Evolutionary conservation across 2,888 invertebrate species (phyloP).

Genomic region (Cerastis rubricosa): DNA sequence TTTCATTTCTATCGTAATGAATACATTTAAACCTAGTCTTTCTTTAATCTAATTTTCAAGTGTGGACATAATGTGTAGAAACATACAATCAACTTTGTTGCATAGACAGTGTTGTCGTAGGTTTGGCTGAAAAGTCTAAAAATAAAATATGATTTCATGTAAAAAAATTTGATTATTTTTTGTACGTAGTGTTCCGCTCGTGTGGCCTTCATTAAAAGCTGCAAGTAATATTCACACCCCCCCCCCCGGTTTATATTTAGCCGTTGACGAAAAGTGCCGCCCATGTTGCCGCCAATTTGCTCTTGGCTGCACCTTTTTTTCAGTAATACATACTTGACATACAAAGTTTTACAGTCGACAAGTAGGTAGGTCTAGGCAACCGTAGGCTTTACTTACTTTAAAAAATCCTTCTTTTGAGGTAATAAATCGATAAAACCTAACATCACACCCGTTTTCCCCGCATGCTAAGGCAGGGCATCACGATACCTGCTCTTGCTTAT

Average conservation of each 20-base stretch:
- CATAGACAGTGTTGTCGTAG: neutral
- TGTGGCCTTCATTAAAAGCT: conserved; percentile 17
- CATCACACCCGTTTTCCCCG: neutral
- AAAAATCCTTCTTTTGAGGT: neutral
- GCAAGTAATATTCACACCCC: conserved; percentile 19
- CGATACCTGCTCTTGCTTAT: neutral
- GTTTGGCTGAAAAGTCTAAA: conserved; percentile 12
- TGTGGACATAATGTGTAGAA: neutral
- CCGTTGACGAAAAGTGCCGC: neutral
- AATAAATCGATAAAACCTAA: neutral
- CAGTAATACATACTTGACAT: neutral
- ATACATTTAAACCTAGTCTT: neutral
- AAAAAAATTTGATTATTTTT: conserved; percentile 23
- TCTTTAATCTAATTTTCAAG: neutral
- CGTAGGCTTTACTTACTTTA: neutral
- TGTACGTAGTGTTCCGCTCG: conserved; percentile 30
- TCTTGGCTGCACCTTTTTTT: neutral
- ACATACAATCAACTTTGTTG: neutral
- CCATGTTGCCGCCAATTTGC: neutral
- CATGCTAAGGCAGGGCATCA: neutral
- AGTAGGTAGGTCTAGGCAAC: neutral
- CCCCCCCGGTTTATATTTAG: neutral
- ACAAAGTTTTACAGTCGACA: neutral
- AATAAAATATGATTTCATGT: conserved; percentile 36
- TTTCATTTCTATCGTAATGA: neutral